Conservation (phyloP, 1,140 invertebrate genomes). For the Drosophila lacertosa region DNA sequence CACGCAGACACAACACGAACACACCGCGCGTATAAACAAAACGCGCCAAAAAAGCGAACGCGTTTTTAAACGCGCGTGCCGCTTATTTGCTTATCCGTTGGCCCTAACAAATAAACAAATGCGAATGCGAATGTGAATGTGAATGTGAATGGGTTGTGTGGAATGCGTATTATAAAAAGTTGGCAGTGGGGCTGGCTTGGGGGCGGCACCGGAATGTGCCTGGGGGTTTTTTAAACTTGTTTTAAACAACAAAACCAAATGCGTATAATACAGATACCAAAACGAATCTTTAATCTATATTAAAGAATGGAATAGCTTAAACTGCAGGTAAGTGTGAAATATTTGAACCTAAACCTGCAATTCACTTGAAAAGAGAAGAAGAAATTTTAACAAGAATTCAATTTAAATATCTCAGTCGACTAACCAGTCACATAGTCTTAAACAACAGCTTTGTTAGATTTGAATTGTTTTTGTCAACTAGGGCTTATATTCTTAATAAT, state of each 20-base stretch:
- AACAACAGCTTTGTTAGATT: no score
- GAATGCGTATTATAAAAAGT: constrained; percentile 6
- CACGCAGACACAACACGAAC: neutral
- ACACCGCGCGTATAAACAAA: constrained; percentile 6
- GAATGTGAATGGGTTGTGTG: constrained; percentile 4
- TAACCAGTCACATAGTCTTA: no score
- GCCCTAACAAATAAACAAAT: constrained; percentile 38
- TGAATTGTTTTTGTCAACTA: no score
- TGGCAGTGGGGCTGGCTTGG: neutral
- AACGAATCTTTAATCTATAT: neutral
- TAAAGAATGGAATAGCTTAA: no score
- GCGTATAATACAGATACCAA: neutral
- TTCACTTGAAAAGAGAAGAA: no score
- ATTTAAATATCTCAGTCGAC: no score
- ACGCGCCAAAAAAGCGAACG: constrained; percentile 28
- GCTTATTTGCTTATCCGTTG: constrained; percentile 24
- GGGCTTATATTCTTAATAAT: no score
- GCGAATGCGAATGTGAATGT: constrained; percentile 15
- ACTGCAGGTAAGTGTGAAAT: no score
- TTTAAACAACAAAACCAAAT: neutral
- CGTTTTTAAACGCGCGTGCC: constrained; percentile 40
- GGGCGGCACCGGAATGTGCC: constrained; percentile 8
- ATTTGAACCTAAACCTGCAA: no score
- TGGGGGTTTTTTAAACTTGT: neutral
- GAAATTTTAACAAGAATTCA: no score